phyloP scores from a whole-genome alignment of 2,888 invertebrate genomes.

The Luperina nickerlii region DNA sequence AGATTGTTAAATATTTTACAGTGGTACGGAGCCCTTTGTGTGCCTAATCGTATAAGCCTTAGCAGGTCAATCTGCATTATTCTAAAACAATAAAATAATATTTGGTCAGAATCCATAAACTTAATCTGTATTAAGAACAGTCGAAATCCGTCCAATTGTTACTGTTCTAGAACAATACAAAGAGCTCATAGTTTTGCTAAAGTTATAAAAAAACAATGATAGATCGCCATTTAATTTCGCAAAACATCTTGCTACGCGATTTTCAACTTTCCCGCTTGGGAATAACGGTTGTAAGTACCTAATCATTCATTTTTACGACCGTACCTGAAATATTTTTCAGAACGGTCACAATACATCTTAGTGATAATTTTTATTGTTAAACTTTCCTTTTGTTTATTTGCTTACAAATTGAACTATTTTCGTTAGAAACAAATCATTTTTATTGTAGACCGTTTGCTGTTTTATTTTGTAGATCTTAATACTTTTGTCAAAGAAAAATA shows the following conservation, averaged over 20 bases:
- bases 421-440: constrained; percentile 36
- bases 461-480: constrained; percentile 22
- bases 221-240: constrained; percentile 9
- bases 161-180: constrained; percentile 17
- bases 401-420: constrained; percentile 51
- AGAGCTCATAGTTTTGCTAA: constrained; percentile 30
- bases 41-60: background rate
- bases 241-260: constrained; percentile 21
- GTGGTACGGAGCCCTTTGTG: background rate
- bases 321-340: constrained; percentile 53
- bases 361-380: constrained; percentile 29
- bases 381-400: constrained; percentile 50
- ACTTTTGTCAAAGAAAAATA: constrained; percentile 14
- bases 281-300: background rate
- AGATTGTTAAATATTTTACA: no score
- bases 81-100: constrained; percentile 4
- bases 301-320: constrained; percentile 34
- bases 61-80: background rate
- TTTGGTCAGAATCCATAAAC: constrained; percentile 11
- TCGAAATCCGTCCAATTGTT: constrained; percentile 37
- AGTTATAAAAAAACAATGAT: constrained; percentile 45
- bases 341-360: constrained; percentile 36
- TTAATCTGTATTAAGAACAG: constrained; percentile 29
- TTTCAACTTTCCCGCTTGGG: constrained; percentile 16
- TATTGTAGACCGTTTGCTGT: constrained; percentile 23